Base-by-base conservation (phyloP, 2,113 vertebrate genomes). In the Cochlearius cochlearius region DNA sequence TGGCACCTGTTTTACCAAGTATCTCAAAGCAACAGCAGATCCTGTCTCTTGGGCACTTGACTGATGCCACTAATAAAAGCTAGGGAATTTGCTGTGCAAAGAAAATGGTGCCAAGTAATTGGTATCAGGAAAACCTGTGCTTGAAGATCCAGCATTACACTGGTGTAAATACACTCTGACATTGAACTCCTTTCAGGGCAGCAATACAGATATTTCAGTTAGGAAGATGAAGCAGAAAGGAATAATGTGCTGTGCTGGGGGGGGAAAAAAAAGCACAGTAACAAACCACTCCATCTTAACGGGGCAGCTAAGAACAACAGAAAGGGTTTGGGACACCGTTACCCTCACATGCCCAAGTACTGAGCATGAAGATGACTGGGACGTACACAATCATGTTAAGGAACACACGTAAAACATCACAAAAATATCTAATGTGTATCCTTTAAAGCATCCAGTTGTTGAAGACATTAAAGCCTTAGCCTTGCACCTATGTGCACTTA, bases 331-430 rank as follows among this genome's bases (percentile, higher is more conserved):
- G 34, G 52, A 52, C 26, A 67, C 3, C 52, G 27, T 52, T 60
- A 60, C 32, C 45, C 45, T 26, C 26, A 21, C 29, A 11, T 0
- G 0, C 6, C 34, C 39, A 52, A 34, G 14, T 36, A 59, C 30
- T 20, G 43, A 85, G 18, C 59, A 69, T 4, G 3, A 81, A 50
- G 29, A 22, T 64, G 29, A 77, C 25, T 53, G 18, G 2, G 26
- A 34, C 64, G 55, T 20, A 49, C 50, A 73, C 6, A 55, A 15
- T 16, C 20, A 15, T 18, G 36, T 34, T 30, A 75, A 75, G 34
- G 45, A 73, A 60, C 16, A 56, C 20, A 47, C 2, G 12, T 21
- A 88, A 84, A 76, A 49, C 36, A 71, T 6, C 26, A 81, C 13
- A 67, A 52, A 62, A 85, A 76, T 3, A 59, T 63, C 21, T 49